These are phyloP conservation scores for Spisula subtruncata DNA, from an alignment of 2,888 invertebrate genomes.

Conservation along the genomic window DNA sequence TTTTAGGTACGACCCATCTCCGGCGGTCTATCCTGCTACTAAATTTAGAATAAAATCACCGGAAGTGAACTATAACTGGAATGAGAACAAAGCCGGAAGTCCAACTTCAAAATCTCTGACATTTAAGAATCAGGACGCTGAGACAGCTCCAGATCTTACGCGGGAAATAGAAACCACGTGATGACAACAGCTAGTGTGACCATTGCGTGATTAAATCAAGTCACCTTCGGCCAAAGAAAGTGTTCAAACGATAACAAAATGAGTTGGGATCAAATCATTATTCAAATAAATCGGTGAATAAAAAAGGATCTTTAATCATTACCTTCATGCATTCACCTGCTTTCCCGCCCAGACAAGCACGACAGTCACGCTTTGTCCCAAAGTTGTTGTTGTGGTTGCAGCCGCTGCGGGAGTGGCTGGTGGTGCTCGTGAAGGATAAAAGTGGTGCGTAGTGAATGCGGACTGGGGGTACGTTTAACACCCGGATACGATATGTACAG, in stretches of 20 bases:
- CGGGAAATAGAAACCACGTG: conserved; percentile 71
- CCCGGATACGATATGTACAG: not conserved
- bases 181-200: not conserved
- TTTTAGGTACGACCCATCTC: conserved; percentile 67
- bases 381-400: not conserved
- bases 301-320: not conserved
- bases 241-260: not conserved
- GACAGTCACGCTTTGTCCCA: not conserved
- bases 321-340: not conserved
- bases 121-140: conserved; percentile 71
- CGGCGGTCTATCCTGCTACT: conserved; percentile 63
- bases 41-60: conserved; percentile 73
- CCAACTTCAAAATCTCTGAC: conserved; percentile 64
- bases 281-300: conserved; percentile 19
- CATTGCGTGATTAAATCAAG: not conserved
- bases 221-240: not conserved
- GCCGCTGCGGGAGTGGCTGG: not conserved
- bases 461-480: too few relatives aligned
- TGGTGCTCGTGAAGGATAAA: not conserved
- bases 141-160: conserved; percentile 68
- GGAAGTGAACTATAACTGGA: conserved; percentile 65
- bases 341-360: not conserved
- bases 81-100: conserved; percentile 49
- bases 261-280: conserved; percentile 4
- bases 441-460: not conserved